Percentiles rank a stretch among this genome's conserved stretches.
Evolutionary conservation across 2,113 vertebrate genomes (phyloP).

Genomic region (Mungos mungo): DNA sequence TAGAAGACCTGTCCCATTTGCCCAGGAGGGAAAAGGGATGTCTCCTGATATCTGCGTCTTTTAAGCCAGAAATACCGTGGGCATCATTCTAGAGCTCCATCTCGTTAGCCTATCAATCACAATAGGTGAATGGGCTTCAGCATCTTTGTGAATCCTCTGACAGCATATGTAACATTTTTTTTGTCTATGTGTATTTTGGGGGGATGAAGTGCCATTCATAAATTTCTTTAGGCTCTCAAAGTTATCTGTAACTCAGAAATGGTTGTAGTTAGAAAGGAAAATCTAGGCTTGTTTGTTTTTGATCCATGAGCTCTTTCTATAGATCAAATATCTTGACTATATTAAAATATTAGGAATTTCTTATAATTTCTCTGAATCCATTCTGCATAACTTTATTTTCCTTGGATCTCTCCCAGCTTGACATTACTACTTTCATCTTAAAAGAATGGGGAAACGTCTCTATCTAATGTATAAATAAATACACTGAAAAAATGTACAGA

Average conservation of each 20-base stretch:
- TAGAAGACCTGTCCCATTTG: neutral
- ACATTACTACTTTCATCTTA: constrained; percentile 52
- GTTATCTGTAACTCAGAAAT: neutral
- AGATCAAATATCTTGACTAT: constrained; percentile 27
- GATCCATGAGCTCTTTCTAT: constrained; percentile 6
- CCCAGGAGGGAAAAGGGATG: neutral
- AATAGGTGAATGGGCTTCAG: neutral
- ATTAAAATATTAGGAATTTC: neutral
- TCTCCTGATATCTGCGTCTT: neutral
- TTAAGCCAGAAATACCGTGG: neutral
- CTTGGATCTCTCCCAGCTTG: constrained; percentile 44
- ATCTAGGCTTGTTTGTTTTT: constrained; percentile 33
- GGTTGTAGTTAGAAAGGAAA: constrained; percentile 13
- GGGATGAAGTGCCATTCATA: neutral
- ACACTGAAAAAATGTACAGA: constrained; percentile 17
- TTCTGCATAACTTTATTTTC: neutral
- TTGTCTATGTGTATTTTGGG: neutral
- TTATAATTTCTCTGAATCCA: constrained; percentile 28
- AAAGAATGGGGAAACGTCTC: neutral
- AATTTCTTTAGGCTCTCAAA: neutral
- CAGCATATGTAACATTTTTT: neutral
- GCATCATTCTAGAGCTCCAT: neutral
- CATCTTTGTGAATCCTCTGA: neutral
- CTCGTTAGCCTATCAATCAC: neutral
- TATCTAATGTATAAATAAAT: constrained; percentile 48